Evolutionary conservation across 2,888 invertebrate genomes (phyloP).

Genomic region (Trachelus iudaicus): DNA sequence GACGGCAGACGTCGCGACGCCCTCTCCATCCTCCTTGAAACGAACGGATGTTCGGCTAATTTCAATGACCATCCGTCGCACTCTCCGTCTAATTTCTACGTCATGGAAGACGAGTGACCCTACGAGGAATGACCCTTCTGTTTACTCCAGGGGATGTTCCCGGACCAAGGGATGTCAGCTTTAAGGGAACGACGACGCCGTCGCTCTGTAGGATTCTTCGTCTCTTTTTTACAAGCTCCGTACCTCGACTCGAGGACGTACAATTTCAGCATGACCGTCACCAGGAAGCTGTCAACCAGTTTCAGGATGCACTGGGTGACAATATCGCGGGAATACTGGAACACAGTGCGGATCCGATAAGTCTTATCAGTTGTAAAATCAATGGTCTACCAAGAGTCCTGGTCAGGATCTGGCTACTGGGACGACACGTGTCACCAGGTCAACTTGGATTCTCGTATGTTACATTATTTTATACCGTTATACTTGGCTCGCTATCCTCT

Average conservation of each 20-base stretch:
- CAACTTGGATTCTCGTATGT: not conserved
- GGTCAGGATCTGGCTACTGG: not conserved
- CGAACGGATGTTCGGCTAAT: not conserved
- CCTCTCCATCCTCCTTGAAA: not conserved
- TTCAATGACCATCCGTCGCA: constrained; percentile 8
- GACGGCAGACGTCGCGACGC: constrained; percentile 4
- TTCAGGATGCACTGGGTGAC: not conserved
- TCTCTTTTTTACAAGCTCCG: too few species aligned
- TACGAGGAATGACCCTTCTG: not conserved
- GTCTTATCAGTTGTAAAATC: not conserved
- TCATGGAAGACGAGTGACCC: not conserved
- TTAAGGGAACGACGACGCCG: not conserved
- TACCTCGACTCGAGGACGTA: too few species aligned
- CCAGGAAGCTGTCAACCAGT: not conserved
- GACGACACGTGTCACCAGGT: not conserved
- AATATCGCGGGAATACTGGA: not conserved
- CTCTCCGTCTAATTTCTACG: not conserved
- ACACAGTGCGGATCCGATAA: not conserved
- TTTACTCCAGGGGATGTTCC: not conserved
- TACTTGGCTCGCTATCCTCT: not conserved
- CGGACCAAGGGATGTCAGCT: not conserved
- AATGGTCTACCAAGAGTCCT: not conserved
- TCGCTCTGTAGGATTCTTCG: too few species aligned
- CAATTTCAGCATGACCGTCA: too few species aligned
- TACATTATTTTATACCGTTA: not conserved